These are phyloP conservation scores for Petrocephalus schoutedeni DNA, from an alignment of 2,797 vertebrate species.

Conservation along the genomic window DNA sequence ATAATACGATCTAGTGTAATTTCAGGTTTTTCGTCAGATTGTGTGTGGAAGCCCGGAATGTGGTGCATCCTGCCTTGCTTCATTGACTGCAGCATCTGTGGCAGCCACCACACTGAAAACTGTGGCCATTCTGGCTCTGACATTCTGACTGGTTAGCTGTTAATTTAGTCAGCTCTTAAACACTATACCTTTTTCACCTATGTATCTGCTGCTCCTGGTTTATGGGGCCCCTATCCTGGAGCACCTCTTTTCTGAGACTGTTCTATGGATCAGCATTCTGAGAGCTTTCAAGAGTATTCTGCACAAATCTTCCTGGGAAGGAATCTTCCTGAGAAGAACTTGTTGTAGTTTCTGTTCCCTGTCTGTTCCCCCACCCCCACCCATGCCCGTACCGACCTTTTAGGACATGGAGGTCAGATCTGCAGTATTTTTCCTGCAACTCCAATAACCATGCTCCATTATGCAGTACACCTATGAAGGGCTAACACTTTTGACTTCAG, in stretches of 20 bases:
- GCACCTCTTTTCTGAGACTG: neutral
- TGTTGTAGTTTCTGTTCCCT: neutral
- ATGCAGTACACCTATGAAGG: neutral
- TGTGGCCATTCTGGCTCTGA: neutral
- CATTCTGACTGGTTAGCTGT: neutral
- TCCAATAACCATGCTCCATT: neutral
- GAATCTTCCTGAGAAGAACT: neutral
- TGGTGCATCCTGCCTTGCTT: neutral
- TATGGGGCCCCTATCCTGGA: neutral
- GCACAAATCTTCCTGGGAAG: neutral
- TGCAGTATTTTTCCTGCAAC: neutral
- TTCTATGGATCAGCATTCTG: neutral
- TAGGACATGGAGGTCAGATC: neutral
- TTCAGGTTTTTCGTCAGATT: neutral
- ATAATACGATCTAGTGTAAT: neutral
- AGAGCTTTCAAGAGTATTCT: neutral
- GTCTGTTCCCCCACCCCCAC: neutral
- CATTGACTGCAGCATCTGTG: neutral
- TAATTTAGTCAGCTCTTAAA: neutral
- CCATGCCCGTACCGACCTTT: neutral
- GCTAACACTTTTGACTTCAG: neutral
- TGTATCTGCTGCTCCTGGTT: neutral
- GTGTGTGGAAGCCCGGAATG: neutral
- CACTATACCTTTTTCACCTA: neutral
- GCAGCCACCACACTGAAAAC: neutral